These are phyloP conservation scores for Rhagologus leucostigma DNA, from an alignment of 2,113 vertebrate genomes.

Conservation along the genomic window DNA sequence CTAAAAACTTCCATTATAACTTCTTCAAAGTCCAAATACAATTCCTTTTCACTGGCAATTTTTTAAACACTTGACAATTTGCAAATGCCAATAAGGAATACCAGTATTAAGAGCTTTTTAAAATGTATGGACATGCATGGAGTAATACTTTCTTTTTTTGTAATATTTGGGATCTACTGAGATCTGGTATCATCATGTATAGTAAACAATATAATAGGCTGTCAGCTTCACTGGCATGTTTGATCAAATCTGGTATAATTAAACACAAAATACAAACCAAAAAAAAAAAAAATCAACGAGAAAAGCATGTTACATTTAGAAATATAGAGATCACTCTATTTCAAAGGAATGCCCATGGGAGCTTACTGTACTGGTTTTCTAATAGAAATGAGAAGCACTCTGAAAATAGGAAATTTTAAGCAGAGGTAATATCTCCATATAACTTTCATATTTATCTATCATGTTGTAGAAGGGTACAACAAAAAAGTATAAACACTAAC, in stretches of 20 bases:
- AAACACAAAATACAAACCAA: neutral
- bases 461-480: neutral
- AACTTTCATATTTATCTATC: neutral
- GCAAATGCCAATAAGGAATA: neutral
- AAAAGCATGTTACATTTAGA: neutral
- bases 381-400: neutral
- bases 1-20: neutral
- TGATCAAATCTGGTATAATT: neutral
- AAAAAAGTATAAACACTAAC: neutral
- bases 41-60: neutral
- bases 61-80: neutral
- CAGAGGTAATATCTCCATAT: neutral
- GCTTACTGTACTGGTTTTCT: neutral
- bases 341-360: neutral
- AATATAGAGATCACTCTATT: accelerated
- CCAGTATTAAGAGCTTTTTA: neutral
- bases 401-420: neutral
- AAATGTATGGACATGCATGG: neutral
- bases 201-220: neutral
- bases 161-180: neutral
- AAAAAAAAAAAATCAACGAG: neutral
- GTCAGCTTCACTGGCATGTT: neutral
- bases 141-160: neutral
- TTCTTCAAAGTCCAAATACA: neutral
- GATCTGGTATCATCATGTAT: too few species aligned